Percentiles rank a stretch among this genome's conserved stretches.
phyloP scores from a whole-genome alignment of 2,797 vertebrate genomes.

The Saxicola maurus region DNA sequence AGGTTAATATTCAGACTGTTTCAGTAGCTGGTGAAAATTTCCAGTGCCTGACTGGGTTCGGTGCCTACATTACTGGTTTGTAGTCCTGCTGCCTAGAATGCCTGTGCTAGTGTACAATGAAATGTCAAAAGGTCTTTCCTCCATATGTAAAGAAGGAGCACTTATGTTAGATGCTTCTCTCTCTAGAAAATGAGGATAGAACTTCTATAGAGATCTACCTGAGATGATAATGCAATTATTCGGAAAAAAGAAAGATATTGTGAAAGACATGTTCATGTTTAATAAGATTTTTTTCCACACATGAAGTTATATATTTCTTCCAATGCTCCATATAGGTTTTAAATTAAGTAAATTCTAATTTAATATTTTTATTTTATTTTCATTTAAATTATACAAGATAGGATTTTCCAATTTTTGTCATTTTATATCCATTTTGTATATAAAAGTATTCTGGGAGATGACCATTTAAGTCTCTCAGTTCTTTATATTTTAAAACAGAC shows the following conservation, averaged over 20 bases:
- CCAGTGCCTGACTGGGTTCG: not conserved
- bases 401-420: not conserved
- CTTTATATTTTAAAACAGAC: not conserved
- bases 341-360: not conserved
- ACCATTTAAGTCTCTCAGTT: not conserved
- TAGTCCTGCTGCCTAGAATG: not conserved
- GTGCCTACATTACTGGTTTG: not conserved
- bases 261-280: not conserved
- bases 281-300: not conserved
- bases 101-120: not conserved
- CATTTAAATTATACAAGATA: not conserved
- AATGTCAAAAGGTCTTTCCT: not conserved
- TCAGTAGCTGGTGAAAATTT: not conserved
- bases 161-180: not conserved
- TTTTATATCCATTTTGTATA: not conserved
- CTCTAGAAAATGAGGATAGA: not conserved
- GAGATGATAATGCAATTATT: not conserved
- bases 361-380: not conserved
- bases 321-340: not conserved
- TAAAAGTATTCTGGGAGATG: not conserved
- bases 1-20: not conserved
- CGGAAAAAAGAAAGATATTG: not conserved
- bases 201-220: not conserved
- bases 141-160: not conserved
- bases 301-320: not conserved